Evolutionary conservation across 2,797 vertebrate genomes (phyloP), one percentile per base, ranked within the genome.

Genomic region (Poeciliopsis gracilis): DNA sequence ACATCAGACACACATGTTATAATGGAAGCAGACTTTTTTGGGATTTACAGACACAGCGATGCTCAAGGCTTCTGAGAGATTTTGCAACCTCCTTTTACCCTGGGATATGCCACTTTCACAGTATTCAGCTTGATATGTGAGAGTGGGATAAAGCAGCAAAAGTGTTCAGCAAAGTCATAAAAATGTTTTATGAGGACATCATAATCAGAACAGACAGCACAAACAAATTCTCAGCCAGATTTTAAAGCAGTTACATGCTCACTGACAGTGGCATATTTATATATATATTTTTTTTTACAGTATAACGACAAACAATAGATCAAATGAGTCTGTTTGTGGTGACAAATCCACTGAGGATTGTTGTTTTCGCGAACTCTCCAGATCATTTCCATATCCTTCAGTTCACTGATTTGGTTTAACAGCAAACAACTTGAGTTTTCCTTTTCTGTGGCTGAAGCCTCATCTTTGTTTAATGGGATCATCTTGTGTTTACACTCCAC

Each of bases 1-100:
- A n/a, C 23, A n/a, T 69, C 66, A 45, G 79, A 84, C 90, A 90
- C 83, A 69, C 89, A 82, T 83, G 77, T 69, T 78, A 77, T 87
- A 75, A 84, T 84, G 49, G 75, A 83, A 74, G n/a, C 46, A n/a
- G 61, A 75, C 53, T 70, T 86, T 80, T 77, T 66, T 75, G 78
- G 88, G 82, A 84, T 87, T 82, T 80, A 77, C 43, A 76, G 77
- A 25, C 70, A 47, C 41, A 23, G 33, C 46, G 76, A 15, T 46
- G 73, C 67, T 78, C 77, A 57, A 78, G 75, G 55, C 77, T 83
- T 85, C 73, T 83, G 33, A 85, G 71, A 70, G 45, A 8, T 28
- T 45, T 61, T 67, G 79, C 83, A 77, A 72, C 43, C 77, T 77
- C 2, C 12, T 45, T 41, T 75, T 85, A 70, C 36, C 72, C 80